These are phyloP conservation scores for Hystrix cristata DNA, from an alignment of 2,113 vertebrate species.

Conservation along the genomic window DNA sequence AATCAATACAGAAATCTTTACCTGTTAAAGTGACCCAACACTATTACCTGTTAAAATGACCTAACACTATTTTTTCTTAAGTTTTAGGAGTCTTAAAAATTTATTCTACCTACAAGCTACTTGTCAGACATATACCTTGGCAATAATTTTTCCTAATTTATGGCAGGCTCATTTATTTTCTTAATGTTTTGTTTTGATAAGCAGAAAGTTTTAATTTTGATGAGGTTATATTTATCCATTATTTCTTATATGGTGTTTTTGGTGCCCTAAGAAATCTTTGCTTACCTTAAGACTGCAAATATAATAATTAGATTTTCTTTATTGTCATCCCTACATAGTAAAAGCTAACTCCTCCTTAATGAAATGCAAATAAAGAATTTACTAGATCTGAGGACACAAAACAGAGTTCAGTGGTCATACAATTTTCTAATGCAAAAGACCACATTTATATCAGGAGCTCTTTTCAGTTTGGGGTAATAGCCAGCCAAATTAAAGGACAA, in stretches of 20 bases:
- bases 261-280: neutral
- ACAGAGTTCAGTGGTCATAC: neutral
- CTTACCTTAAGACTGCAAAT: neutral
- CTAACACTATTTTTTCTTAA: neutral
- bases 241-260: neutral
- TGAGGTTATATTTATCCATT: neutral
- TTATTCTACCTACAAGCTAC: neutral
- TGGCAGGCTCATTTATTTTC: neutral
- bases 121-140: neutral
- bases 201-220: neutral
- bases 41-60: neutral
- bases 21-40: neutral
- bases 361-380: neutral
- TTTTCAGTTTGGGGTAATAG: neutral
- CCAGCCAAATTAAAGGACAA: neutral
- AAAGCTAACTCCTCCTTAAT: neutral
- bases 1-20: neutral
- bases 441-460: neutral
- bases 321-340: neutral
- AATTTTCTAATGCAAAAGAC: neutral
- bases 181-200: neutral
- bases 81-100: neutral
- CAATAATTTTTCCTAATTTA: neutral
- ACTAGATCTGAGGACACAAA: neutral
- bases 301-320: neutral